These are phyloP conservation scores for Luehdorfia chinensis DNA, from an alignment of 1,140 invertebrate genomes.

Conservation along the genomic window DNA sequence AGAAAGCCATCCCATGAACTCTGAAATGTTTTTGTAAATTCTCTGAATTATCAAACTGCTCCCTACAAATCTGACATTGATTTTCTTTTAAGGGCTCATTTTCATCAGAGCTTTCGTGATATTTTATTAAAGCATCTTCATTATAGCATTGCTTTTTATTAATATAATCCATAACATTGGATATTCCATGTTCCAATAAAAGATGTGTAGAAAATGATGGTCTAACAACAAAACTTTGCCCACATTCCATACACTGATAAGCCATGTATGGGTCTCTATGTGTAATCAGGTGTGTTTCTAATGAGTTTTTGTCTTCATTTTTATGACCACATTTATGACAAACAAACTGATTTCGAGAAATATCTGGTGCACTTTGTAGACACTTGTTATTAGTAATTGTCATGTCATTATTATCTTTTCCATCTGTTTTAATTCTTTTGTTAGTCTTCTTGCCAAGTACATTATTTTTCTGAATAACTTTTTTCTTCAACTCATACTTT, in stretches of 20 bases:
- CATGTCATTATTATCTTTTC: constrained; percentile 4
- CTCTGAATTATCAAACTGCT: constrained; percentile 77
- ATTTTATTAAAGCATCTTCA: constrained; percentile 69
- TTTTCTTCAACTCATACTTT: constrained; percentile 22
- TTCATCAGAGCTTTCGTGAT: constrained; percentile 39
- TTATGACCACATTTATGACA: constrained; percentile 77
- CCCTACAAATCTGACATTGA: constrained; percentile 81
- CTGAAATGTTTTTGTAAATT: constrained; percentile 80
- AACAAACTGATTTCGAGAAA: constrained; percentile 27
- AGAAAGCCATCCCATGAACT: constrained; percentile 83
- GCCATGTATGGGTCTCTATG: constrained; percentile 78
- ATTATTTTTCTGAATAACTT: constrained; percentile 22
- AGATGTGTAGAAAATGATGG: constrained; percentile 82
- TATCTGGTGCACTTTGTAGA: constrained; percentile 14
- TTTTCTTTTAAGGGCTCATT: constrained; percentile 76
- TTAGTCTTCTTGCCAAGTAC: neutral
- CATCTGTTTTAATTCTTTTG: too few species aligned
- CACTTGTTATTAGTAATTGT: constrained; percentile 19
- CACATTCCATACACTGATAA: constrained; percentile 83
- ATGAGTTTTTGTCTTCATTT: constrained; percentile 61
- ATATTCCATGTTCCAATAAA: constrained; percentile 78
- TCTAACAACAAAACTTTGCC: constrained; percentile 81
- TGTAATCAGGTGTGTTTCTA: constrained; percentile 76
- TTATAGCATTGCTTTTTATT: constrained; percentile 77
- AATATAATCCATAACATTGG: constrained; percentile 78